Evolutionary conservation across 2,797 vertebrate genomes (phyloP), one percentile per base, ranked within the genome.

Genomic region (Hypotaenidia okinawae): DNA sequence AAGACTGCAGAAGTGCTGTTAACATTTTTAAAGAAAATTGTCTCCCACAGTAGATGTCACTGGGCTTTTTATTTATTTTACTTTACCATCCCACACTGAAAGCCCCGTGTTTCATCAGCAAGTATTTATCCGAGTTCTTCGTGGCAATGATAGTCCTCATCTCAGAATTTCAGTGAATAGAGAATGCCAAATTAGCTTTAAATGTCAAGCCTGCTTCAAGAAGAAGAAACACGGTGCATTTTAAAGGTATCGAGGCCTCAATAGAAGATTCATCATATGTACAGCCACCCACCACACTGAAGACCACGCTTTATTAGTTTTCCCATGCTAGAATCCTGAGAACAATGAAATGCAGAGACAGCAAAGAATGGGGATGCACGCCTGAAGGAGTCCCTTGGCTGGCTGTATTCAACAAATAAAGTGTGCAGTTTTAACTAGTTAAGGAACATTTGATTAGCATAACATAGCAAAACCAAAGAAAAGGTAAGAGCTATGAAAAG

Each of bases 401-500:
- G 81, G 59, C 1, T 77, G 12, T 30, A 61, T 79, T 94, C 94
- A 93, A 88, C 49, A 95, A 92, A 76, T 57, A 55, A 74, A 93
- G 54, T 11, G 30, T 37, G 89, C 57, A 58, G 75, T 85, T 92
- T 85, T 78, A 94, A 94, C 78, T 72, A 51, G 64, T 68, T 87
- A 62, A 75, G 62, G 72, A 85, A 87, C 30, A 39, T 59, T 62
- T 83, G 59, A 84, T 82, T 89, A 89, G 58, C 75, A 49, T 70
- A 80, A 61, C 70, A 73, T 18, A 84, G 83, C 9, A 66, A 93
- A 96, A 72, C 66, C 27, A 86, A 91, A 94, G 37, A 77, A 93
- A 85, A 94, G 66, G 91, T 91, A 91, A 85, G 58, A 89, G 47
- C 81, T 89, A 89, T 6, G 87, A 86, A 91, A 92, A 95, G 85